phyloP scores from a whole-genome alignment of 2,888 invertebrate genomes.

The Chymomyza amoena region DNA sequence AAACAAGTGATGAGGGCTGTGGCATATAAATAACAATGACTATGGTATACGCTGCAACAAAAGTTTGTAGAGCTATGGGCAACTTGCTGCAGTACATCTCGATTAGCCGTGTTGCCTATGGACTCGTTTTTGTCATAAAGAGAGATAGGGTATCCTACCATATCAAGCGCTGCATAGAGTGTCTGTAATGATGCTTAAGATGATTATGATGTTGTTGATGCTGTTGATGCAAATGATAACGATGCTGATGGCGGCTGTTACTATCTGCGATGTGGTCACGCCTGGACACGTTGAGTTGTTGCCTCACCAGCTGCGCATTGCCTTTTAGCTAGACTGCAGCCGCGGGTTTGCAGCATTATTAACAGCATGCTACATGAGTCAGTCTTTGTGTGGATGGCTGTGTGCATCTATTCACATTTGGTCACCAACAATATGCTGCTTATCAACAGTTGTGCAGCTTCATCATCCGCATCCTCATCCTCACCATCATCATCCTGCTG shows the following conservation, averaged over 20 bases:
- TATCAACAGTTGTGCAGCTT: constrained; percentile 22
- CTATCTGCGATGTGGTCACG: constrained; percentile 19
- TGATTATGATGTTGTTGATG: neutral
- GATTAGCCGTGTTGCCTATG: too few relatives aligned
- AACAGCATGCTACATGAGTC: neutral
- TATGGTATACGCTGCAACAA: neutral
- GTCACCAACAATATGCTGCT: constrained; percentile 48
- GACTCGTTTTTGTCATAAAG: too few relatives aligned
- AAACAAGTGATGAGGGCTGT: constrained; percentile 49
- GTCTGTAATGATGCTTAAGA: neutral
- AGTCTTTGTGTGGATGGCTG: neutral
- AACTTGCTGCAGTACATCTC: too few relatives aligned
- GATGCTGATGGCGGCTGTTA: neutral
- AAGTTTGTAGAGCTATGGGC: too few relatives aligned
- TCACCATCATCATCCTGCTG: neutral
- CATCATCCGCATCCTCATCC: neutral
- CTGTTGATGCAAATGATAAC: neutral
- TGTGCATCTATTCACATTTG: constrained; percentile 31
- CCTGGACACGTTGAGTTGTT: constrained; percentile 29
- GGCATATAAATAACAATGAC: neutral
- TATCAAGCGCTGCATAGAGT: neutral
- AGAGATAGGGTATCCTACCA: too few relatives aligned
- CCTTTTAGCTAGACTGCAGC: constrained; percentile 23
- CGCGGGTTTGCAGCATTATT: neutral
- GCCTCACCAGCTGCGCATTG: neutral